These are phyloP conservation scores for Saguinus midas DNA, from an alignment of 2,113 vertebrate genomes.

Conservation along the genomic window DNA sequence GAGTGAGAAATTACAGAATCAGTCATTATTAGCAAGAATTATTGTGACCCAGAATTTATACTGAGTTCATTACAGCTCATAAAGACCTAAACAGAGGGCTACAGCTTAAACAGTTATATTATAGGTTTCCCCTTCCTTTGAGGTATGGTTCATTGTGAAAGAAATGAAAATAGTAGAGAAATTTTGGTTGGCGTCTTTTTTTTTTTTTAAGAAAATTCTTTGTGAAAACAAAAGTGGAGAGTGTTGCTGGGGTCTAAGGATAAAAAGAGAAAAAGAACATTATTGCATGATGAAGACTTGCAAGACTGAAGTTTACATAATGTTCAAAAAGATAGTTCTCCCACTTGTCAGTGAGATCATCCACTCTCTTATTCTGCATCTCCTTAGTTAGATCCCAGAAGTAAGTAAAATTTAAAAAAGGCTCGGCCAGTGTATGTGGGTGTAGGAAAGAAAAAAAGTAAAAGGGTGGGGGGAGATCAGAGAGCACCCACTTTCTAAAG, in stretches of 20 bases:
- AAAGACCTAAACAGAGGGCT: not conserved
- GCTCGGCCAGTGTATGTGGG: not conserved
- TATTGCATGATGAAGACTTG: not conserved
- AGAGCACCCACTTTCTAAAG: not conserved
- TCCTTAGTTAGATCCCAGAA: not conserved
- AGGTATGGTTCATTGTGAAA: not conserved
- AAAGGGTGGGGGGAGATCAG: not conserved
- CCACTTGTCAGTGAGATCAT: not conserved
- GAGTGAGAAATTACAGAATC: not conserved
- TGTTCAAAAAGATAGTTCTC: not conserved
- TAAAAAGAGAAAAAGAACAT: not conserved
- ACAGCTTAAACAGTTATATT: not conserved
- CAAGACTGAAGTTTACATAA: not conserved
- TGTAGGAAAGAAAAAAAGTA: not conserved
- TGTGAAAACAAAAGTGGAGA: not conserved
- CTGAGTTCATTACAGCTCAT: not conserved
- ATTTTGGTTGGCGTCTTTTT: not conserved
- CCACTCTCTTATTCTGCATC: not conserved
- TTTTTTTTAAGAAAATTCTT: not conserved
- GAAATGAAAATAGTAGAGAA: not conserved
- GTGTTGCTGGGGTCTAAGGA: fast-evolving
- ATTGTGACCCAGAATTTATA: not conserved
- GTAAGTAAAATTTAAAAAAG: not conserved
- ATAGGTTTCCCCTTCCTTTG: not conserved
- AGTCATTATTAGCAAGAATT: not conserved